Evolutionary conservation across 35 echinoderm and acorn worm species (phyloP), one percentile per base, ranked within the genome.

Genomic region (Patiria miniata): DNA sequence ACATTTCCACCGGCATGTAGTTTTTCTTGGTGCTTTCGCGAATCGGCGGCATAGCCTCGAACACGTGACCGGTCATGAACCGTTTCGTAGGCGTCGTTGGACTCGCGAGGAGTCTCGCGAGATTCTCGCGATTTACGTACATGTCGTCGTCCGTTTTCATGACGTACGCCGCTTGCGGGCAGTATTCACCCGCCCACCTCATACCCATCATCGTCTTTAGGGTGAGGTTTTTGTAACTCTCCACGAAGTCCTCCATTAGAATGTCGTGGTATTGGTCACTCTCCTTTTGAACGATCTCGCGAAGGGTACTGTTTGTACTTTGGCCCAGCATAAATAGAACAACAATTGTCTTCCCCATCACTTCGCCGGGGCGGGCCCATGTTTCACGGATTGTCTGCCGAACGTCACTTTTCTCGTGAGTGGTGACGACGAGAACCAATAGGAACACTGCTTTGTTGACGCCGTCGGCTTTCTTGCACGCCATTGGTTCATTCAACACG

Each of bases 131-230:
- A 2, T 68, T 76, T 0, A 93, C 37, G 18, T 85, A 78, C 91
- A 97, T 90, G 61, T 97, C 95, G 29, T 93, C 95, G 77, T 97
- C 95, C 7, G 91, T 93, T 39, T 97, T 97, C 88, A 97, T 93
- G 6, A 97, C 91, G 73, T 90, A 97, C 50, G 88, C 85, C 18
- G 88, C 85, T 4, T 76, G 73, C 16, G 81, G 86, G 65, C 95
- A 97, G 79, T 91, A 87, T 40, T 54, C 54, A 50, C 83, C 87
- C 0, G 77, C 87, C 95, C 95, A 97, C 60, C 93, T 97, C 1
- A 97, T 22, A 16, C 95, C 91, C 95, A 93, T 93, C 8, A 97
- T 81, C 1, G 95, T 93, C 68, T 97, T 97, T 8, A 97, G 17
- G 9, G 95, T 97, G 9, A 97, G 78, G 73, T 97, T 97, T 16